Conservation (phyloP, 2,888 invertebrate species). For the Folsomia manolachei region DNA sequence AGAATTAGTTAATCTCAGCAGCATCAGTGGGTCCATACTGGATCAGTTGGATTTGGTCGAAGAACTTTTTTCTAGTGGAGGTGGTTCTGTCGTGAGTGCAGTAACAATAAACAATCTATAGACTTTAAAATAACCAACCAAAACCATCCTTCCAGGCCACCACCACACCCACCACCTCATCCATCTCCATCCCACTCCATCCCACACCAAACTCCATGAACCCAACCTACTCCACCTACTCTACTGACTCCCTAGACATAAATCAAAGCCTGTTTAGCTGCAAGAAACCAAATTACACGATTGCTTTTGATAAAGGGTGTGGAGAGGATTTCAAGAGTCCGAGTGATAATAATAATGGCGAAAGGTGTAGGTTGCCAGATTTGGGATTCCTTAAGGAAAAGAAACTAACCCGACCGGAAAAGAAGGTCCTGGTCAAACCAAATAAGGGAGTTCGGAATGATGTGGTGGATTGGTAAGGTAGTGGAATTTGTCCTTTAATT, state of each 20-base stretch:
- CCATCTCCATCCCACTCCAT: slow-evolving; percentile 67
- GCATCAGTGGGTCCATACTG: slow-evolving; percentile 74
- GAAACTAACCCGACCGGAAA: neutral
- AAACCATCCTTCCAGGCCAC: neutral
- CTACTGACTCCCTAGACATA: slow-evolving; percentile 87
- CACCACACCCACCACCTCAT: slow-evolving; percentile 68
- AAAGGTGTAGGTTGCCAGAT: slow-evolving; percentile 86
- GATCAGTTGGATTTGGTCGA: slow-evolving; percentile 69
- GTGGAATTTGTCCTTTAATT: too few species aligned
- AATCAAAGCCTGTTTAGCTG: slow-evolving; percentile 82
- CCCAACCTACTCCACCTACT: slow-evolving; percentile 70
- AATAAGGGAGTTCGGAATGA: slow-evolving; percentile 91
- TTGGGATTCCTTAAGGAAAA: slow-evolving; percentile 67
- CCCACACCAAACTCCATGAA: neutral
- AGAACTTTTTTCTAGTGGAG: too few species aligned
- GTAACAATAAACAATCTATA: too few species aligned
- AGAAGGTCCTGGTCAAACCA: slow-evolving; percentile 59
- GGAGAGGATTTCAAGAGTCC: too few species aligned
- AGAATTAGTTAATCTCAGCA: neutral
- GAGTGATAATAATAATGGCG: slow-evolving; percentile 59
- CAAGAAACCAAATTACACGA: slow-evolving; percentile 87
- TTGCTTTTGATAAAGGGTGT: slow-evolving; percentile 77
- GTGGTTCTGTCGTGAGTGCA: too few species aligned
- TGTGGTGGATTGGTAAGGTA: too few species aligned
- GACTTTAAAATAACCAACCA: too few species aligned